Evolutionary conservation across 2,888 invertebrate genomes (phyloP), one percentile per base, ranked within the genome.

Genomic region (Oxystoma pomonae): DNA sequence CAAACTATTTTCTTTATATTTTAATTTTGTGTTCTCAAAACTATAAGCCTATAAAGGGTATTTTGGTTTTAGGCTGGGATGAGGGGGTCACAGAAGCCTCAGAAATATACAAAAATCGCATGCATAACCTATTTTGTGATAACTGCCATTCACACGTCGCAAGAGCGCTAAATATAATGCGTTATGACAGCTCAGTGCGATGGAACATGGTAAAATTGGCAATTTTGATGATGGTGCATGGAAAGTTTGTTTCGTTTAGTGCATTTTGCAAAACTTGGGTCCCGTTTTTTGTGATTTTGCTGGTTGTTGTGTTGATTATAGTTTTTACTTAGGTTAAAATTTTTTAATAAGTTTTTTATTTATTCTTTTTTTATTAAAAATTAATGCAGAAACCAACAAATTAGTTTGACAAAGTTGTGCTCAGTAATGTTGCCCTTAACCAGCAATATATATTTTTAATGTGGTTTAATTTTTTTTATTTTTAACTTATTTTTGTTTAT

Each of bases 81-180:
- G 84, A 88, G 65, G 91, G 89, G 0, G 90, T 99, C 0, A 82
- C 88, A 1, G 94, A 96, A 78, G 96, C 99, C 1, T 97, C 97
- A 0, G 95, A 96, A 65, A 90, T 94, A 68, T 99, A 99, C 77
- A 94, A 94, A 76, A 90, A 88, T 51, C 86, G 95, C 78, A 94
- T 94, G 90, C 99, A 99, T 77, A 98, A 98, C 78, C 81, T 99
- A 66, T 91, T 89, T 76, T 98, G 95, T 78, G 98, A 99, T 81
- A 98, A 99, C 80, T 99, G 99, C 75, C 98, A 99, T 80, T 98
- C 98, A 0, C 98, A 98, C 80, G 97, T 97, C 22, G 98, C 97
- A 0, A 89, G 88, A 66, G 96, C 98, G 0, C 83, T 99, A 20
- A 92, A 93, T 78, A 82, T 90, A 57, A 99, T 99, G 98, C 85